Conservation (phyloP, 2,113 vertebrate genomes). For the Coracopsis vasa region DNA sequence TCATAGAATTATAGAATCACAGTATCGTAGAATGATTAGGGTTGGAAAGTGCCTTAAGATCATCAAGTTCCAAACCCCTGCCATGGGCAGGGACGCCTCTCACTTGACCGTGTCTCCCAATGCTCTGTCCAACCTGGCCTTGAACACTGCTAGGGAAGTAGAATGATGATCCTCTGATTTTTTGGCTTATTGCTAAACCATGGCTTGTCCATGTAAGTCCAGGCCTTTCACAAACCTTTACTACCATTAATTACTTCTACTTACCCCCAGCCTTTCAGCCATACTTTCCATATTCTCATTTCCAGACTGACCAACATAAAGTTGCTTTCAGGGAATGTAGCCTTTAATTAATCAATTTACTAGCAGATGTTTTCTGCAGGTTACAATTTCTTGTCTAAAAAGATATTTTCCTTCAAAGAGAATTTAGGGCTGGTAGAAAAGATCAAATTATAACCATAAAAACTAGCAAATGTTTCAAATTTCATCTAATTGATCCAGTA, state of each 20-base stretch:
- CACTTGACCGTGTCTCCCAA: not conserved
- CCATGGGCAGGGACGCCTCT: not conserved
- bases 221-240: not conserved
- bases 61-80: not conserved
- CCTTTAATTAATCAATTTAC: slow-evolving; percentile 7
- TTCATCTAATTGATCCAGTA: not conserved
- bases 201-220: not conserved
- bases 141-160: not conserved
- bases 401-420: not conserved
- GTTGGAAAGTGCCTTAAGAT: not conserved
- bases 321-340: not conserved
- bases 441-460: not conserved
- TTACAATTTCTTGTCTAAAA: slow-evolving; percentile 4
- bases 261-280: not conserved
- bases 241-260: not conserved
- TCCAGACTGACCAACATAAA: not conserved
- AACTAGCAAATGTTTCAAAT: not conserved
- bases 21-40: not conserved
- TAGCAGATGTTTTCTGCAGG: not conserved
- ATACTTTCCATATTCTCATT: not conserved
- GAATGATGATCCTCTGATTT: not conserved
- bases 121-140: not conserved
- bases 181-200: not conserved
- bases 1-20: not conserved
- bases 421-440: not conserved